Percentiles rank a stretch among this genome's conserved stretches.
These are phyloP conservation scores for Tokudaia muenninki DNA, from an alignment of 2,797 vertebrate species.

Conservation along the genomic window DNA sequence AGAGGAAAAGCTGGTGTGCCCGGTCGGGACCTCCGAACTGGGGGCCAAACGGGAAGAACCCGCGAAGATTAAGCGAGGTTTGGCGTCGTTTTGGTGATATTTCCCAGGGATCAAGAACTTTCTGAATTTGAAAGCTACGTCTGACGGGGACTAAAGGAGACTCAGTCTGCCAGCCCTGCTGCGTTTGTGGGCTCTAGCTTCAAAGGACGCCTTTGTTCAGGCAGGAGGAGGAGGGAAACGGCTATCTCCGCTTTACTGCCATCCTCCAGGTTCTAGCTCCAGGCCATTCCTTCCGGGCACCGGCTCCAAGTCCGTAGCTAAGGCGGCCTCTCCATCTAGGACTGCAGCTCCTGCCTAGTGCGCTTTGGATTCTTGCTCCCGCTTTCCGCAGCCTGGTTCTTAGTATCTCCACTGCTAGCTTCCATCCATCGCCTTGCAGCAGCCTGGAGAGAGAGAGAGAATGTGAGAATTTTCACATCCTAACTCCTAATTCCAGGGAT, in stretches of 20 bases:
- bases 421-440: background rate
- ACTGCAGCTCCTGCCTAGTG: background rate
- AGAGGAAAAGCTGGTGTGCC: background rate
- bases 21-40: background rate
- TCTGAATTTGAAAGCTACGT: background rate
- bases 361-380: background rate
- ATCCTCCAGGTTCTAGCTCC: slow-evolving; percentile 43
- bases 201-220: slow-evolving; percentile 83
- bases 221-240: slow-evolving; percentile 38
- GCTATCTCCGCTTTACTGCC: slow-evolving; percentile 33
- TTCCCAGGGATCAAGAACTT: slow-evolving; percentile 68
- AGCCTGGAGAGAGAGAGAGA: background rate
- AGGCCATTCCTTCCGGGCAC: background rate
- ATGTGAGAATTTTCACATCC: background rate
- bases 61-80: background rate
- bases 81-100: background rate
- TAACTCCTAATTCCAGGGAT: slow-evolving; percentile 21
- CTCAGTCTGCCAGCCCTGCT: background rate
- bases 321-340: background rate
- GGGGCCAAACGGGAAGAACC: background rate
- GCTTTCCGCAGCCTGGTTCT: background rate
- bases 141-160: slow-evolving; percentile 27
- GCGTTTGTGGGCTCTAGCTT: slow-evolving; percentile 47
- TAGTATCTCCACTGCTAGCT: slow-evolving; percentile 10
- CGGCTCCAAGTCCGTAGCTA: background rate